Conservation (phyloP, 2,888 invertebrate species). For the Cryptops parisi region DNA sequence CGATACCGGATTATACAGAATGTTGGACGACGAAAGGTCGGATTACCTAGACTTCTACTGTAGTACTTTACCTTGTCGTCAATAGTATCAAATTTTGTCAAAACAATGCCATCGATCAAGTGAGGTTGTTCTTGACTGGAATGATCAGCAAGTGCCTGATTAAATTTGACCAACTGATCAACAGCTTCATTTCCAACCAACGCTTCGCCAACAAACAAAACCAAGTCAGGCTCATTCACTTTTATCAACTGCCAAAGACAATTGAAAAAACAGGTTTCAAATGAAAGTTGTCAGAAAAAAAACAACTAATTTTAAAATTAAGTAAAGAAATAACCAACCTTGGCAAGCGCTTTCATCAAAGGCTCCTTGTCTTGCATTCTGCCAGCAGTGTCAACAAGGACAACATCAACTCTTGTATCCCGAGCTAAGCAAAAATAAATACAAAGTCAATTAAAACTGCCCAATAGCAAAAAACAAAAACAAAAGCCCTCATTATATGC, state of each 20-base stretch:
- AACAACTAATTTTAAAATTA: slow-evolving; percentile 1
- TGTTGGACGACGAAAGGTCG: no score
- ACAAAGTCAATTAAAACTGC: no score
- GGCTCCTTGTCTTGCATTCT: slow-evolving; percentile 99
- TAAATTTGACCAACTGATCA: slow-evolving; percentile 97
- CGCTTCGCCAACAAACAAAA: slow-evolving; percentile 98
- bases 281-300: background rate
- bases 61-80: slow-evolving; percentile 74
- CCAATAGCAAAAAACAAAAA: background rate
- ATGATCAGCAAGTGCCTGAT: slow-evolving; percentile 92
- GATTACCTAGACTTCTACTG: background rate
- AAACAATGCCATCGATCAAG: slow-evolving; percentile 94
- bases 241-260: slow-evolving; percentile 77
- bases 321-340: slow-evolving; percentile 35
- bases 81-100: slow-evolving; percentile 99
- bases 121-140: slow-evolving; percentile 62
- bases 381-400: slow-evolving; percentile 98
- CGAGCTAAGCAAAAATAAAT: slow-evolving; percentile 44
- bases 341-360: slow-evolving; percentile 91
- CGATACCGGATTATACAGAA: no score
- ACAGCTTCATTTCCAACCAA: slow-evolving; percentile 99
- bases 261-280: background rate
- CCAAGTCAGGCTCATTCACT: slow-evolving; percentile 93
- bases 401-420: slow-evolving; percentile 71
- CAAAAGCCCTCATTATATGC: no score